Evolutionary conservation across 2,113 vertebrate genomes (phyloP), one percentile per base, ranked within the genome.

Genomic region (Papio anubis): DNA sequence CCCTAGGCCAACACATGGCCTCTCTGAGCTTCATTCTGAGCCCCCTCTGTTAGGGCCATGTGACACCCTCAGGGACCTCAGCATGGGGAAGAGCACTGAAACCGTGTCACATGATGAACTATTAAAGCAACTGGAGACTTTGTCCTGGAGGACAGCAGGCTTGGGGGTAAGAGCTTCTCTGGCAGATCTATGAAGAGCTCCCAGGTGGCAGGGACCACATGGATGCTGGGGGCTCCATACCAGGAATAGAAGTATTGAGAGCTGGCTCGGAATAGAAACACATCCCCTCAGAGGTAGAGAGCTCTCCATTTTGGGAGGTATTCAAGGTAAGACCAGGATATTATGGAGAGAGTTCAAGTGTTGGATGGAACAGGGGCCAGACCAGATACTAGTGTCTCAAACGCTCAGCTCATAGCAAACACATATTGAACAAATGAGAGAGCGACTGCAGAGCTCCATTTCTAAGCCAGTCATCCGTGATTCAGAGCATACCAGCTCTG

Each of bases 11-110:
- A 20, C n/a, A 35, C 5, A 1, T 21, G 5, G 8, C 32, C 21
- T 27, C 52, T 16, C 52, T 80, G 59, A 45, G 61, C 59, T 48
- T 38, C 40, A 35, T 52, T 32, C 55, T 16, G 45, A 45, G 7
- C 14, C 48, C 25, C 16, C 3, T 73, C 40, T n/a, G 48, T 48
- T 6, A 45, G 68, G 52, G 27, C 64, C 17, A 6, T 1, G 40
- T 89, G 97, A 96, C 57, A 82, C 14, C 87, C 50, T 16, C 45
- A 50, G 70, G 72, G 86, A 55, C 86, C 70, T 90, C 55, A 21
- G 59, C 32, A 2, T 38, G 90, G 70, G 59, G 27, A 83, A 40
- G 17, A 81, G 16, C 9, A 32, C 43, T 66, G 83, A 92, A 82
- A 43, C 8, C 23, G 13, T 18, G 55, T 93, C 70, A 66, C 45